Percentiles rank a stretch among this genome's conserved stretches.
These are phyloP conservation scores for Eledona agricola DNA, from an alignment of 2,888 invertebrate genomes.

Conservation along the genomic window DNA sequence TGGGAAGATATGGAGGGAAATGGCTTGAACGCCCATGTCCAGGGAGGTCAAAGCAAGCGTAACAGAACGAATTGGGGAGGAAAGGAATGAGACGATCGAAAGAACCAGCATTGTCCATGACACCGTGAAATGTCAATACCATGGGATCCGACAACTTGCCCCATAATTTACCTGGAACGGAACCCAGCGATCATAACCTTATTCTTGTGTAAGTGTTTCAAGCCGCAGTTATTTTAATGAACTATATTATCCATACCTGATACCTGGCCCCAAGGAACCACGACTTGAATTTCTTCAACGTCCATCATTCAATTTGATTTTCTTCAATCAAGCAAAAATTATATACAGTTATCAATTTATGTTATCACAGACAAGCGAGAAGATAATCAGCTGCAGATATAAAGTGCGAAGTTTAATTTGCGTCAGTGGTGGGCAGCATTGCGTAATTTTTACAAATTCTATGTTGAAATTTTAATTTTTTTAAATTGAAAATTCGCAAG, in stretches of 20 bases:
- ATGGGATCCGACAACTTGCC: conserved; percentile 66
- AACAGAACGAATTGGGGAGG: conserved; percentile 63
- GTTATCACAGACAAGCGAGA: too few species aligned
- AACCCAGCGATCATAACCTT: conserved; percentile 7
- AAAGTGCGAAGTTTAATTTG: too few species aligned
- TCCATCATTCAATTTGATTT: conserved; percentile 1
- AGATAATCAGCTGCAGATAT: too few species aligned
- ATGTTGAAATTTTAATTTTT: too few species aligned
- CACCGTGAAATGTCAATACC: conserved; percentile 69
- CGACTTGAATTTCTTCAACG: conserved; percentile 34
- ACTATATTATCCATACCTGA: conserved; percentile 40
- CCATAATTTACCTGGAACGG: conserved; percentile 68
- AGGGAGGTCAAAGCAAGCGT: conserved; percentile 67
- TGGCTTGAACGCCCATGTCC: conserved; percentile 70
- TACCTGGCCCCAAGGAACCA: conserved; percentile 50
- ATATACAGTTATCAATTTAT: too few species aligned
- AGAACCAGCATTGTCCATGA: conserved; percentile 68
- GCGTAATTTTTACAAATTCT: too few species aligned
- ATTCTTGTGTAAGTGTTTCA: not conserved
- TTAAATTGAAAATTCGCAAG: too few species aligned
- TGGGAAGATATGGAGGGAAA: conserved; percentile 58
- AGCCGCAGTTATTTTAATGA: not conserved
- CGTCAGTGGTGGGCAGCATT: too few species aligned
- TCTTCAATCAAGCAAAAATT: too few species aligned
- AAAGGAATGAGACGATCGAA: conserved; percentile 68